Evolutionary conservation across 2,797 vertebrate genomes (phyloP).

Genomic region (Cryptoprocta ferox): DNA sequence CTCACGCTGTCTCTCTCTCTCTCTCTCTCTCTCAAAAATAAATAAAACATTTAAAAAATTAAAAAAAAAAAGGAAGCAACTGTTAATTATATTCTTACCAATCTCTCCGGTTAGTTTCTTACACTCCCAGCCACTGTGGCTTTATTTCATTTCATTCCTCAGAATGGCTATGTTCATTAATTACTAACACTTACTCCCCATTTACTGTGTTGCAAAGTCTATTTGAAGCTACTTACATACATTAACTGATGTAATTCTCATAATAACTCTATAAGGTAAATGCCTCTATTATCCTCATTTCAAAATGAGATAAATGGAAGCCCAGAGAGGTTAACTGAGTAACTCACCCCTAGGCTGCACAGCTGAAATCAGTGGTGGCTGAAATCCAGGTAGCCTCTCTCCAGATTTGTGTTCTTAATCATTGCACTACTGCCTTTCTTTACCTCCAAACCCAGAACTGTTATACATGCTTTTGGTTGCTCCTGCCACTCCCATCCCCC

Average conservation of each 20-base stretch:
- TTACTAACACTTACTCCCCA: neutral
- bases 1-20: too few species aligned
- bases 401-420: conserved; percentile 15
- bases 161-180: neutral
- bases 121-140: neutral
- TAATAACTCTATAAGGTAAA: neutral
- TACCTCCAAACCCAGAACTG: neutral
- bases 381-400: neutral
- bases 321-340: neutral
- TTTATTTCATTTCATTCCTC: conserved; percentile 41
- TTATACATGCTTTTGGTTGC: neutral
- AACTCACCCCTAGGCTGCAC: neutral
- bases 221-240: neutral
- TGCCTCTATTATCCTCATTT: conserved; percentile 20
- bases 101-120: conserved; percentile 28
- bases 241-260: conserved; percentile 44
- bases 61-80: too few species aligned
- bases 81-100: neutral
- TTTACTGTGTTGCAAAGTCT: conserved; percentile 12
- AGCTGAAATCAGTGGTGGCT: neutral
- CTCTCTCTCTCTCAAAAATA: too few species aligned
- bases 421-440: neutral
- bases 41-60: too few species aligned
- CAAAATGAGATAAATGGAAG: conserved; percentile 35
- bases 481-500: neutral